phyloP scores from a whole-genome alignment of 2,113 vertebrate species.

The Gila orcuttii region DNA sequence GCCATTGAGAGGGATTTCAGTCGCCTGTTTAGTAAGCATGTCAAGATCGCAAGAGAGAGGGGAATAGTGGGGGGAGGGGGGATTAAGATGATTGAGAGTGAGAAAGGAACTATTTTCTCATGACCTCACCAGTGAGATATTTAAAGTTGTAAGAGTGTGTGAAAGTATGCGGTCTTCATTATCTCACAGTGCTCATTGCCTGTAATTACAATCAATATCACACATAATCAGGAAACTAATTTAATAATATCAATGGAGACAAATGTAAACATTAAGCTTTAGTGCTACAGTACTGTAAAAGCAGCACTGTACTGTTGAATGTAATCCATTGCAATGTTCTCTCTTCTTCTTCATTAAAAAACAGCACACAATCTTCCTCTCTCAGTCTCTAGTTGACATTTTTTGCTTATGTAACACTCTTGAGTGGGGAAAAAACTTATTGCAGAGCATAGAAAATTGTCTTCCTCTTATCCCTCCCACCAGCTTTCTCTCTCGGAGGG shows the following conservation, averaged over 20 bases:
- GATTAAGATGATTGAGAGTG: neutral
- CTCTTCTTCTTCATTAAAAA: neutral
- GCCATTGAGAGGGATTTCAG: slow-evolving; percentile 26
- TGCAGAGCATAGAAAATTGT: neutral
- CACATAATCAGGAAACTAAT: neutral
- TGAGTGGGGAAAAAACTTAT: neutral
- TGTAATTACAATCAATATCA: neutral
- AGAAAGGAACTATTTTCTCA: slow-evolving; percentile 61
- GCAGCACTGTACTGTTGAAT: neutral
- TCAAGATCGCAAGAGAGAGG: slow-evolving; percentile 15
- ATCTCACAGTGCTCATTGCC: neutral
- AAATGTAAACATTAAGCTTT: neutral
- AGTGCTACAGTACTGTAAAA: neutral
- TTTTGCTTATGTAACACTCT: slow-evolving; percentile 11
- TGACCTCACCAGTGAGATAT: slow-evolving; percentile 48
- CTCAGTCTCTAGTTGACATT: slow-evolving; percentile 11
- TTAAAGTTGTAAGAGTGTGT: slow-evolving; percentile 7
- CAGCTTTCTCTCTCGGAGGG: neutral
- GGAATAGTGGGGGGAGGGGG: slow-evolving; percentile 10
- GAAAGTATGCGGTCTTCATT: slow-evolving; percentile 8
- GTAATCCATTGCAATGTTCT: neutral
- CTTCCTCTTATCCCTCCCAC: neutral
- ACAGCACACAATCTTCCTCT: neutral
- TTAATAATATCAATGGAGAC: neutral
- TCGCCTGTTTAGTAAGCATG: slow-evolving; percentile 54